phyloP scores from a whole-genome alignment of 30 jellyfish, hydroid and myxozoan species.

The Mastigias papua region DNA sequence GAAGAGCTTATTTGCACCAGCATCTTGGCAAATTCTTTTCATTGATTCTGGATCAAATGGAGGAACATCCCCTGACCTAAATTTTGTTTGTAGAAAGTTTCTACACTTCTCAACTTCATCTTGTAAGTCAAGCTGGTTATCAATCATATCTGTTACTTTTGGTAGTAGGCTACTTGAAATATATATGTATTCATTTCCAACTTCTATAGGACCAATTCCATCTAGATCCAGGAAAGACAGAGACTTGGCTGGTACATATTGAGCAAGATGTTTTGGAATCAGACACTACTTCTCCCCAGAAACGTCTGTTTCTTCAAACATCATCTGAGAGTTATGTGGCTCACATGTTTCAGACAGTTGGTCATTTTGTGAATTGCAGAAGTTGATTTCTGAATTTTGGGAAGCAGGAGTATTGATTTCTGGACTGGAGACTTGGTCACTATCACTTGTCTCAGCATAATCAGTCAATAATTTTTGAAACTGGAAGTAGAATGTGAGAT shows the following conservation, averaged over 20 bases:
- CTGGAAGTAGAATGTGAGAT: background rate
- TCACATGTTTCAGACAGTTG: background rate
- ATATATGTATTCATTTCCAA: background rate
- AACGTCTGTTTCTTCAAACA: background rate
- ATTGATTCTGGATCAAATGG: slow-evolving; percentile 38
- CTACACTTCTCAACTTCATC: background rate
- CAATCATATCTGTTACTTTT: background rate
- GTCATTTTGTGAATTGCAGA: background rate
- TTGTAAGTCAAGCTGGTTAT: background rate
- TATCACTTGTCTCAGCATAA: background rate
- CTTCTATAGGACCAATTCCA: background rate
- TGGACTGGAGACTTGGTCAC: background rate
- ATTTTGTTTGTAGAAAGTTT: background rate
- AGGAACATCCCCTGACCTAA: background rate
- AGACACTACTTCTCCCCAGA: background rate
- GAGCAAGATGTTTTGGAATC: background rate
- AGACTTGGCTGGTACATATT: background rate
- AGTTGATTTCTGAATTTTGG: background rate
- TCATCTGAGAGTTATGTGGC: background rate
- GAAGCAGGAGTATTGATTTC: background rate
- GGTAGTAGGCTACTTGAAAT: background rate
- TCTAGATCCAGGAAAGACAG: background rate
- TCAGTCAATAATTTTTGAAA: background rate
- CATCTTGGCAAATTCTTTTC: slow-evolving; percentile 31
- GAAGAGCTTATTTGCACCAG: slow-evolving; percentile 36